These are phyloP conservation scores for Neogobius melanostomus DNA, from an alignment of 2,113 vertebrate species.

Conservation along the genomic window DNA sequence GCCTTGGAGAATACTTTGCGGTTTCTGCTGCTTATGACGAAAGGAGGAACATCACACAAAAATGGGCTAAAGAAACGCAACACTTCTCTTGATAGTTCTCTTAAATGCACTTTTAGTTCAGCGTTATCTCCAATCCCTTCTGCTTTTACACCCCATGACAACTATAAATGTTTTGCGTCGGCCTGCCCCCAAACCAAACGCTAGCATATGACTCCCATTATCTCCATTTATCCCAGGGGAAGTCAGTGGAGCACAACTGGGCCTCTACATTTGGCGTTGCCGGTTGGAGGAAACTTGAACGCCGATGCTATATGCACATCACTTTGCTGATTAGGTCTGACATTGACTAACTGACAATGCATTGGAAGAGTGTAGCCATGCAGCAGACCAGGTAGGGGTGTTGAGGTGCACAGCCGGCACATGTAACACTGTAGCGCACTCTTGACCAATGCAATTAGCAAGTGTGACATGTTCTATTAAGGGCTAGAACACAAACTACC, in stretches of 20 bases:
- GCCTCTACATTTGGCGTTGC: conserved; percentile 47
- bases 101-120: conserved; percentile 21
- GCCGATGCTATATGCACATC: conserved; percentile 55
- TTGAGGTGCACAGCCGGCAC: conserved; percentile 21
- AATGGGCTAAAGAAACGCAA: conserved; percentile 37
- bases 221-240: conserved; percentile 65
- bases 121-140: conserved; percentile 34
- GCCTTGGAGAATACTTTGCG: conserved; percentile 26
- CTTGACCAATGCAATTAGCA: conserved; percentile 30
- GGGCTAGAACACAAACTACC: conserved; percentile 24
- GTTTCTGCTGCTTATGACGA: background rate
- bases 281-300: conserved; percentile 40
- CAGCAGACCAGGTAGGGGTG: conserved; percentile 9
- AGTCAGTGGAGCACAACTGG: conserved; percentile 67
- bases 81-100: conserved; percentile 16
- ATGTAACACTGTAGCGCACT: conserved; percentile 26
- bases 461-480: conserved; percentile 29
- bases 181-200: conserved; percentile 50
- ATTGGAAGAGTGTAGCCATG: background rate
- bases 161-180: conserved; percentile 61
- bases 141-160: conserved; percentile 47
- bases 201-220: conserved; percentile 74
- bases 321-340: conserved; percentile 55
- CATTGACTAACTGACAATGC: conserved; percentile 44
- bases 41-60: background rate